Percentiles rank a stretch among this genome's conserved stretches.
Evolutionary conservation across 1,140 invertebrate genomes (phyloP).

Genomic region (Paramacrobiotus metropolitanus): DNA sequence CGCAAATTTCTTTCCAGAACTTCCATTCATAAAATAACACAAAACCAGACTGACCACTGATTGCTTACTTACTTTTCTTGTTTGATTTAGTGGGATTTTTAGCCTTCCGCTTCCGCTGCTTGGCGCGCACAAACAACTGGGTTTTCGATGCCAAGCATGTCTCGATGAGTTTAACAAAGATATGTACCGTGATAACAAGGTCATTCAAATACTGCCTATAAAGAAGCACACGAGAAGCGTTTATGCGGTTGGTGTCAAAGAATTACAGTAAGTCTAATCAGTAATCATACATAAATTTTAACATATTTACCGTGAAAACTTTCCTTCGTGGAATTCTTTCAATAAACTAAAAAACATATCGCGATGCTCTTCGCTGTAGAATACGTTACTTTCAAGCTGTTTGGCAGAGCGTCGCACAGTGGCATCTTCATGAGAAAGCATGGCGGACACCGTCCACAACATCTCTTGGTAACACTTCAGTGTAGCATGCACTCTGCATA

Average conservation of each 20-base stretch:
- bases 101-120: slow-evolving; percentile 25
- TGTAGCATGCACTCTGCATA: slow-evolving; percentile 8
- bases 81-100: slow-evolving; percentile 29
- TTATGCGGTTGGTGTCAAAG: too few species aligned
- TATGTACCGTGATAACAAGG: slow-evolving; percentile 60
- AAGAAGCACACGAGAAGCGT: too few species aligned
- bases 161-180: slow-evolving; percentile 78
- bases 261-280: too few species aligned
- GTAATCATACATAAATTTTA: too few species aligned
- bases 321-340: slow-evolving; percentile 52
- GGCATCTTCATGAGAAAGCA: slow-evolving; percentile 45
- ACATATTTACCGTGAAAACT: slow-evolving; percentile 62
- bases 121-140: slow-evolving; percentile 43
- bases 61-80: slow-evolving; percentile 8
- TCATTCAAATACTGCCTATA: slow-evolving; percentile 54
- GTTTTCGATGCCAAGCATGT: slow-evolving; percentile 41
- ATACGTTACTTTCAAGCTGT: slow-evolving; percentile 41
- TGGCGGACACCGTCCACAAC: slow-evolving; percentile 41
- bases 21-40: too few species aligned
- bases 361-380: slow-evolving; percentile 78
- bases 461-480: slow-evolving; percentile 24
- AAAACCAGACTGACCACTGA: too few species aligned
- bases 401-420: slow-evolving; percentile 25
- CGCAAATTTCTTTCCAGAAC: too few species aligned
- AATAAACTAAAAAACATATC: slow-evolving; percentile 59